A percentile compares a stretch with the other conserved stretches of the same genome.
Conservation (phyloP, 2,113 vertebrate genomes). For the Copsychus sechellarum region DNA sequence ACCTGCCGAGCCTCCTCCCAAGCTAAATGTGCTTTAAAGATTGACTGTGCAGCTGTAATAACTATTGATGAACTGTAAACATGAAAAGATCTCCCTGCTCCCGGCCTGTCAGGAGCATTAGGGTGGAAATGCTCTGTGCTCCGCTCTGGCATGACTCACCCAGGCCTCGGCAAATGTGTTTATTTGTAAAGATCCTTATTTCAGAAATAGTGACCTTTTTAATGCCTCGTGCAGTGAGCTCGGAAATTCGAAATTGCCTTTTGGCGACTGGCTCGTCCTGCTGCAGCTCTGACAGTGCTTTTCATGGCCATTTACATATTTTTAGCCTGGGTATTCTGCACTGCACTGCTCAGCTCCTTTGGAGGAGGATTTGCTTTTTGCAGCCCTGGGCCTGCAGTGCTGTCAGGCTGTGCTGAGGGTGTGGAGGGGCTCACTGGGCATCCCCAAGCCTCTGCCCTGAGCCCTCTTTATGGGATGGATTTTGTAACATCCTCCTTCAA, state of each 20-base stretch:
- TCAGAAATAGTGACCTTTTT: constrained; percentile 60
- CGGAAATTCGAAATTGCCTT: neutral
- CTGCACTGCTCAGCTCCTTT: neutral
- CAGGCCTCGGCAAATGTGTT: constrained; percentile 50
- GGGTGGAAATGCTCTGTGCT: constrained; percentile 45
- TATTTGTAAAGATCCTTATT: constrained; percentile 56
- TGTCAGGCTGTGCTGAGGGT: neutral
- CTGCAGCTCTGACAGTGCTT: constrained; percentile 19
- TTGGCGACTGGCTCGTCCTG: neutral
- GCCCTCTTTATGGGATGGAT: neutral
- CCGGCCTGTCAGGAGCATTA: constrained; percentile 51
- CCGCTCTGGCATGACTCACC: constrained; percentile 33
- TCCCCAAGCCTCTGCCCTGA: neutral
- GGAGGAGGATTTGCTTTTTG: neutral
- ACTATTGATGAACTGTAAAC: constrained; percentile 58
- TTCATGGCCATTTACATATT: neutral
- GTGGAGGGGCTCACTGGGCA: neutral
- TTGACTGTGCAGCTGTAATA: constrained; percentile 49
- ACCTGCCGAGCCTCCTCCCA: constrained; percentile 26
- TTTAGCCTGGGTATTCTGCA: neutral
- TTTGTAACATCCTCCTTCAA: neutral
- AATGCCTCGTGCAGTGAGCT: constrained; percentile 13
- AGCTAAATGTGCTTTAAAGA: constrained; percentile 33
- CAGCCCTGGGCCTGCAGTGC: neutral
- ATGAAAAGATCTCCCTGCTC: constrained; percentile 46